Conservation (phyloP, 2,113 vertebrate genomes). For the Onychorhynchus coronatus region DNA sequence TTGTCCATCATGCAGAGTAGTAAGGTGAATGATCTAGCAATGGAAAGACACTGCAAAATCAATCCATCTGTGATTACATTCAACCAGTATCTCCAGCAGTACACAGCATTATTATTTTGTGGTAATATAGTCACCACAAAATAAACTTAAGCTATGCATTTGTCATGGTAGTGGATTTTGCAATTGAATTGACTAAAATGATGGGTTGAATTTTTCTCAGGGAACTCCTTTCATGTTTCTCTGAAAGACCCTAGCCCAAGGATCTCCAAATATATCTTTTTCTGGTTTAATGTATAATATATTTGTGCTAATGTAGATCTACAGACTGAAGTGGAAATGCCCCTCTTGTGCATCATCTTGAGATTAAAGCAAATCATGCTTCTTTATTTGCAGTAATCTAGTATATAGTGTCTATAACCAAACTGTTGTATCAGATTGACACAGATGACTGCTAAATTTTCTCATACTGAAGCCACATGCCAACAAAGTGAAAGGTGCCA, state of each 20-base stretch:
- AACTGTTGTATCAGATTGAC: background rate
- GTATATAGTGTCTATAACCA: background rate
- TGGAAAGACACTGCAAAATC: background rate
- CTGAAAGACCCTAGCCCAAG: background rate
- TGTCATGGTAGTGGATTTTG: background rate
- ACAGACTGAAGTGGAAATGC: background rate
- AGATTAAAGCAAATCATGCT: background rate
- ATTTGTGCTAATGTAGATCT: background rate
- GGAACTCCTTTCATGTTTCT: background rate
- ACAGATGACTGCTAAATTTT: background rate
- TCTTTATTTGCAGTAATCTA: background rate
- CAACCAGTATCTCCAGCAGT: background rate
- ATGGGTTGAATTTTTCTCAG: background rate
- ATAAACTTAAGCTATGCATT: background rate
- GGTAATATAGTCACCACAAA: background rate
- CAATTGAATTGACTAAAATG: background rate
- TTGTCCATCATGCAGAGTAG: background rate
- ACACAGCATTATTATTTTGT: background rate
- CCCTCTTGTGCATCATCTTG: background rate
- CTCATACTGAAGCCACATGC: background rate
- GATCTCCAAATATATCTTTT: background rate
- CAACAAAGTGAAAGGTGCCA: background rate
- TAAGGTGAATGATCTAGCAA: background rate
- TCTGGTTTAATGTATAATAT: background rate
- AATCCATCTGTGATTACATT: background rate